Percentiles rank a stretch among this genome's conserved stretches.
phyloP scores from a whole-genome alignment of 1,140 invertebrate genomes.

The Diorhabda sublineata region DNA sequence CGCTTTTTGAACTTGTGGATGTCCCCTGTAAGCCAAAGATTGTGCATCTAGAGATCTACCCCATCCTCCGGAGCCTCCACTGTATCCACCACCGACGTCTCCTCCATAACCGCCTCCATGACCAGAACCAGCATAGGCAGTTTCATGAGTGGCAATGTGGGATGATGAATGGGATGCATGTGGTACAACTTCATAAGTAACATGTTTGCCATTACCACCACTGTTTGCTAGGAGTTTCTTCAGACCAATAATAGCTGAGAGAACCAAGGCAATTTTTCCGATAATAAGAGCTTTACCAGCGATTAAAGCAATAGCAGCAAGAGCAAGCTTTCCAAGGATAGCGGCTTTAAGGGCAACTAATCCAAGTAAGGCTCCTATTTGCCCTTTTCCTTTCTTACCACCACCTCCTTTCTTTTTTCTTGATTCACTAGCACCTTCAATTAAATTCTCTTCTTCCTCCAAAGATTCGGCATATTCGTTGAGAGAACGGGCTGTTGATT shows the following conservation, averaged over 20 bases:
- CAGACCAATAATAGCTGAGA: slow-evolving; percentile 75
- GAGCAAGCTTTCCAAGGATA: slow-evolving; percentile 67
- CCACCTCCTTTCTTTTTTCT: slow-evolving; percentile 76
- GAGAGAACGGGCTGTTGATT: slow-evolving; percentile 70
- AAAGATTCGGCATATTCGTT: slow-evolving; percentile 65
- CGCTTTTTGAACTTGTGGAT: slow-evolving; percentile 45
- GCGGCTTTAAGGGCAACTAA: slow-evolving; percentile 72
- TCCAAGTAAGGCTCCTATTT: slow-evolving; percentile 67
- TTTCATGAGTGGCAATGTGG: slow-evolving; percentile 62
- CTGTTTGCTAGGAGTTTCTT: slow-evolving; percentile 66
- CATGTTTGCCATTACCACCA: slow-evolving; percentile 68
- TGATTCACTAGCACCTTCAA: slow-evolving; percentile 54
- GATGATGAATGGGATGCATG: slow-evolving; percentile 72
- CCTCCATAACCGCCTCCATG: slow-evolving; percentile 53
- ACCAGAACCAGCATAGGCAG: slow-evolving; percentile 53
- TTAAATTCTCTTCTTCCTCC: slow-evolving; percentile 54
- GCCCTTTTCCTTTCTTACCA: slow-evolving; percentile 58
- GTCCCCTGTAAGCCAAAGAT: slow-evolving; percentile 68
- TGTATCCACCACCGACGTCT: slow-evolving; percentile 52
- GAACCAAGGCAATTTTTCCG: slow-evolving; percentile 76
- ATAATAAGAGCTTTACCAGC: slow-evolving; percentile 79
- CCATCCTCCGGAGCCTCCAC: slow-evolving; percentile 63
- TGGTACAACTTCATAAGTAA: slow-evolving; percentile 78
- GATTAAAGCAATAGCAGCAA: slow-evolving; percentile 75
- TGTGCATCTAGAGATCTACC: slow-evolving; percentile 68